Conservation (phyloP, 2,888 invertebrate genomes). For the Chymomyza fuscimana region DNA sequence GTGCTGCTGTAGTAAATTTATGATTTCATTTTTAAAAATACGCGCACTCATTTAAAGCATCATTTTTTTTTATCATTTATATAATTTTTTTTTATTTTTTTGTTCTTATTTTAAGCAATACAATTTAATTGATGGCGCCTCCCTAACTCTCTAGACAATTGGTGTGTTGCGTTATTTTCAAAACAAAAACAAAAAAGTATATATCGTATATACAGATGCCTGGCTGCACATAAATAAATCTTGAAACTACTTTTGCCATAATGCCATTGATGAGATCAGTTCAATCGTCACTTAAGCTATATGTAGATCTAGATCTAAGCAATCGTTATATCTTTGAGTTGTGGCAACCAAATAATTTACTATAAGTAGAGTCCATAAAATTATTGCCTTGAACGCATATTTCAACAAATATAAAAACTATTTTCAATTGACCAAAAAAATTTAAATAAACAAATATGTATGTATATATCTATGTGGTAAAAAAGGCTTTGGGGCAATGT, state of each 20-base stretch:
- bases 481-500: background rate
- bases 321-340: slow-evolving; percentile 17
- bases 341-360: slow-evolving; percentile 6
- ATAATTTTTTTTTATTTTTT: slow-evolving; percentile 2
- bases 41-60: slow-evolving; percentile 44
- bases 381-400: slow-evolving; percentile 27
- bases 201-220: slow-evolving; percentile 20
- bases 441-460: background rate
- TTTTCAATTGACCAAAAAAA: slow-evolving; percentile 14
- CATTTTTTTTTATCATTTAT: slow-evolving; percentile 41
- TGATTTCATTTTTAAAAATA: slow-evolving; percentile 63
- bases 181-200: background rate
- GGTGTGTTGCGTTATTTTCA: slow-evolving; percentile 2
- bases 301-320: slow-evolving; percentile 9
- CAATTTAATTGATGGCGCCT: slow-evolving; percentile 67
- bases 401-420: slow-evolving; percentile 18
- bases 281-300: slow-evolving; percentile 56
- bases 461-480: background rate
- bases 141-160: slow-evolving; percentile 38
- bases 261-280: slow-evolving; percentile 66
- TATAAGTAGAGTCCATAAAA: slow-evolving; percentile 13
- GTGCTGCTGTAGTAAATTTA: slow-evolving; percentile 35
- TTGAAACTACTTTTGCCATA: slow-evolving; percentile 54
- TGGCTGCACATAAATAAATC: slow-evolving; percentile 36
- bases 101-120: slow-evolving; percentile 36